Evolutionary conservation across 2,113 vertebrate species (phyloP).

Genomic region (Chloropsis hardwickii): DNA sequence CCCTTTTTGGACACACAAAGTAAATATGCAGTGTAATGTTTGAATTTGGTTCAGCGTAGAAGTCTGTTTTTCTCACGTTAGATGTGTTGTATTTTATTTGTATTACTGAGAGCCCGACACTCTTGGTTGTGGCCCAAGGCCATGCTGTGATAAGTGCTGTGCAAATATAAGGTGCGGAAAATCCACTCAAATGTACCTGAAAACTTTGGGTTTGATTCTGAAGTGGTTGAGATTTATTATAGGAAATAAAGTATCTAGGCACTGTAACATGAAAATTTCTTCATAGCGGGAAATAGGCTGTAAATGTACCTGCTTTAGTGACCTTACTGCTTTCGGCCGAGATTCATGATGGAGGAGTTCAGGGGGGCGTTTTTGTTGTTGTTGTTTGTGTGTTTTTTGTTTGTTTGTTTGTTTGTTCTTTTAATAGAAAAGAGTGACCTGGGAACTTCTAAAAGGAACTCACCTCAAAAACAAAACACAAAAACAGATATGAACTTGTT

Average conservation of each 20-base stretch:
- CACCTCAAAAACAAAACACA: background rate
- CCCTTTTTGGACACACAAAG: background rate
- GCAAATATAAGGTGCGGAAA: background rate
- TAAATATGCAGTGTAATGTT: background rate
- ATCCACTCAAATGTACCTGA: background rate
- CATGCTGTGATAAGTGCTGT: background rate
- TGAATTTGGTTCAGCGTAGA: background rate
- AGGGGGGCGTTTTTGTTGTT: background rate
- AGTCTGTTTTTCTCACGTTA: background rate
- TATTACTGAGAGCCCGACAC: background rate
- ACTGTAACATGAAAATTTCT: background rate
- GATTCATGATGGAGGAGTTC: accelerated
- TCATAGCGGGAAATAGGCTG: background rate
- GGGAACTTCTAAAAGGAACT: background rate
- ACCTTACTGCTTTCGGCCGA: background rate
- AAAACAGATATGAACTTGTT: background rate
- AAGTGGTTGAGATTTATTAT: background rate
- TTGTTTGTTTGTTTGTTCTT: background rate
- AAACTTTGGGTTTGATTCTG: background rate
- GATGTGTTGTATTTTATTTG: background rate
- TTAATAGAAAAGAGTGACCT: background rate
- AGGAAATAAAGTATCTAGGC: background rate
- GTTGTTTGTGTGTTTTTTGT: no score
- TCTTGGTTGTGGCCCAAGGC: background rate
- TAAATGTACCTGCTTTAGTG: background rate